phyloP scores from a whole-genome alignment of 2,113 vertebrate species.

The Eulemur macaco region DNA sequence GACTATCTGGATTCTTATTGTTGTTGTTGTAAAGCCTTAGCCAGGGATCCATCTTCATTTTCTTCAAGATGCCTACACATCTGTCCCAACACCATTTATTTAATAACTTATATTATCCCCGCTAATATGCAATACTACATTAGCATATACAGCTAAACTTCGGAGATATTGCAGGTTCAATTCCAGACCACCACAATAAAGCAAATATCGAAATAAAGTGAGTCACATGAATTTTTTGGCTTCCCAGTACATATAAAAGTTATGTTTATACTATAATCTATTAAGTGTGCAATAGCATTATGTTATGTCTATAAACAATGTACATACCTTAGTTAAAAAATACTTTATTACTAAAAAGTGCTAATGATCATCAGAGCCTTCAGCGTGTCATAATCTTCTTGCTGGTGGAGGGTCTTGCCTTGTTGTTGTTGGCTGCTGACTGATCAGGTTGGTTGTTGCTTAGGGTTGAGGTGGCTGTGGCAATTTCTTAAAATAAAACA shows the following conservation, averaged over 20 bases:
- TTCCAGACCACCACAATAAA: neutral
- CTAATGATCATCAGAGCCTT: neutral
- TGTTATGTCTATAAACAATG: neutral
- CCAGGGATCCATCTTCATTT: neutral
- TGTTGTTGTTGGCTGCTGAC: neutral
- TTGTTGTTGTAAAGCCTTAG: neutral
- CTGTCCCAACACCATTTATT: neutral
- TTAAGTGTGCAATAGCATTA: neutral
- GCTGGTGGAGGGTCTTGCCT: neutral
- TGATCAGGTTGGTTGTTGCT: neutral
- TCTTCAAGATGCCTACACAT: neutral
- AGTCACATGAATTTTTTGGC: neutral
- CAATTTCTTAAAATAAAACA: neutral
- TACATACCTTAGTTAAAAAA: neutral
- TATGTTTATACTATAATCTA: neutral
- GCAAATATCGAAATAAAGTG: neutral
- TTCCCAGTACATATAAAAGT: neutral
- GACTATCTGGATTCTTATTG: neutral
- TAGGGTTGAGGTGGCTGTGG: neutral
- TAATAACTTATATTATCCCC: neutral
- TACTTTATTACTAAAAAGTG: neutral
- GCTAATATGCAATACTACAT: neutral
- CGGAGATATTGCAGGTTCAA: neutral
- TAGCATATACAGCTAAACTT: neutral
- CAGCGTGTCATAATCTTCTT: neutral